Percentiles rank a stretch among this genome's conserved stretches.
These are phyloP conservation scores for Ptychodera flava DNA, from an alignment of 35 echinoderm and acorn worm genomes.

Conservation along the genomic window DNA sequence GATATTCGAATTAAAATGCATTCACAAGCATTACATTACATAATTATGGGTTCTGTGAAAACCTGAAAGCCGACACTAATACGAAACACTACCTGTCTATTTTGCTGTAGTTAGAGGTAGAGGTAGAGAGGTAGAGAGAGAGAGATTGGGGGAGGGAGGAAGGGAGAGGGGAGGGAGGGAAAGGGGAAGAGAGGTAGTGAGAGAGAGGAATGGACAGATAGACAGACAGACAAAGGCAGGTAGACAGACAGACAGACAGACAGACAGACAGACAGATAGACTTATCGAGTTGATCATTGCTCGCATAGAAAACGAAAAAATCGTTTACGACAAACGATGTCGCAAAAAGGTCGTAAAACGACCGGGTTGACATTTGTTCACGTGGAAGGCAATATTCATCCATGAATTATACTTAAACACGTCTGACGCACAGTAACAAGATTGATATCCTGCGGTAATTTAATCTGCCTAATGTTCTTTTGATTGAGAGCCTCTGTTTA, in stretches of 20 bases:
- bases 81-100: too few relatives aligned
- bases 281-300: too few relatives aligned
- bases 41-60: too few relatives aligned
- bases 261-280: not conserved
- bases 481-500: too few relatives aligned
- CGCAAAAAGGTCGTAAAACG: not conserved
- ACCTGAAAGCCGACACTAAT: too few relatives aligned
- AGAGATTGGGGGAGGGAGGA: not conserved
- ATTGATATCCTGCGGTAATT: not conserved
- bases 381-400: not conserved
- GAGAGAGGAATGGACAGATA: not conserved
- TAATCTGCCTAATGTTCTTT: too few relatives aligned
- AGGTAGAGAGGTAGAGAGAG: not conserved
- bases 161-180: not conserved
- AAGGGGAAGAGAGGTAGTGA: not conserved
- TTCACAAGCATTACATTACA: too few relatives aligned
- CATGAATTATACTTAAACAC: not conserved
- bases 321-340: not conserved
- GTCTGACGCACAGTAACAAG: not conserved
- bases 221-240: not conserved
- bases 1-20: too few relatives aligned
- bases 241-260: not conserved
- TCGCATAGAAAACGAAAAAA: not conserved
- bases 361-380: not conserved
- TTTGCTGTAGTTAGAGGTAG: too few relatives aligned